phyloP scores from a whole-genome alignment of 64 coral and sea anemone genomes.

The Montipora capricornis region DNA sequence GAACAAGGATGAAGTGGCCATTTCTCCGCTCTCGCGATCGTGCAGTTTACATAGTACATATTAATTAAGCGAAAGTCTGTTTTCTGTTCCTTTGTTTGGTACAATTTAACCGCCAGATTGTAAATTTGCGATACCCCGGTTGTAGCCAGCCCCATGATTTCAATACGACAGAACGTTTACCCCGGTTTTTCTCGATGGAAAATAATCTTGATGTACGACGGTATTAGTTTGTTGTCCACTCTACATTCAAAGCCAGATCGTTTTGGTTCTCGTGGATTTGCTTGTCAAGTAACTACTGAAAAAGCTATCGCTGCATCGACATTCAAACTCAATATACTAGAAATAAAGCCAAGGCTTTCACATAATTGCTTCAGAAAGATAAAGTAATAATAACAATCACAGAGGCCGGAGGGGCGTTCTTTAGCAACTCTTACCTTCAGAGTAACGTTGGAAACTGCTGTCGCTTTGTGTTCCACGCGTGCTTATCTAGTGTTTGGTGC shows the following conservation, averaged over 20 bases:
- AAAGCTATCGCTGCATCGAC: not conserved
- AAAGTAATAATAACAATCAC: not conserved
- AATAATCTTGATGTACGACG: too few relatives aligned
- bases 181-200: too few relatives aligned
- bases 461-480: not conserved
- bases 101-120: not conserved
- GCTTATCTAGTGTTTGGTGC: not conserved
- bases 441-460: not conserved
- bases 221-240: too few relatives aligned
- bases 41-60: not conserved
- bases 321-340: not conserved
- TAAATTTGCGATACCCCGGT: not conserved
- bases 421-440: not conserved
- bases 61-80: not conserved
- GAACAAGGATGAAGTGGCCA: not conserved
- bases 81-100: not conserved
- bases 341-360: not conserved
- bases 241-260: too few relatives aligned
- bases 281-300: not conserved
- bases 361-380: not conserved
- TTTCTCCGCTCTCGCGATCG: not conserved
- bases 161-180: too few relatives aligned
- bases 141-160: not conserved
- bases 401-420: not conserved
- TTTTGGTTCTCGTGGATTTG: not conserved